phyloP scores from a whole-genome alignment of 2,113 vertebrate species.

The Lepisosteus osseus region DNA sequence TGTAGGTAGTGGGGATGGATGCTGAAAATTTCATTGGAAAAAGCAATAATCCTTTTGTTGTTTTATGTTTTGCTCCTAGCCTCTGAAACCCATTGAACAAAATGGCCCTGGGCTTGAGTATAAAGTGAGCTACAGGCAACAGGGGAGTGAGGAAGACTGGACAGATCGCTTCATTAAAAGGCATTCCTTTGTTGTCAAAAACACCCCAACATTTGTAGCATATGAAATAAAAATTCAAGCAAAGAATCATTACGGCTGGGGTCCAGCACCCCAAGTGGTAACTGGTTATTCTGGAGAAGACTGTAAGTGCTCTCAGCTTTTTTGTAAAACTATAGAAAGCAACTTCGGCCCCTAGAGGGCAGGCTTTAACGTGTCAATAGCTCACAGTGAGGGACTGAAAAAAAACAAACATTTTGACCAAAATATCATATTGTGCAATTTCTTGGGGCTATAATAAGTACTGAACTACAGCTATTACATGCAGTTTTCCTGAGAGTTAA shows the following conservation, averaged over 20 bases:
- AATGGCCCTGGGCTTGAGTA: slow-evolving; percentile 91
- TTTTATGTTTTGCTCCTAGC: slow-evolving; percentile 53
- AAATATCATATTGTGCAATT: too few relatives aligned
- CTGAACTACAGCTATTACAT: too few relatives aligned
- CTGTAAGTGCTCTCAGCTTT: slow-evolving; percentile 65
- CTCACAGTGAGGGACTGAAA: too few relatives aligned
- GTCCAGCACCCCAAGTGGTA: slow-evolving; percentile 75
- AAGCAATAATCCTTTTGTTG: background rate
- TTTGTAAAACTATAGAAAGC: too few relatives aligned
- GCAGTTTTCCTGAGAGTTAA: too few relatives aligned
- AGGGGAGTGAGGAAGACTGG: slow-evolving; percentile 72
- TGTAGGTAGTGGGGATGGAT: too few relatives aligned
- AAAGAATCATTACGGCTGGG: slow-evolving; percentile 77
- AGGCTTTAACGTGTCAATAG: too few relatives aligned
- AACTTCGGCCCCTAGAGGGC: too few relatives aligned
- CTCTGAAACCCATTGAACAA: slow-evolving; percentile 76
- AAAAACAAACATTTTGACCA: too few relatives aligned
- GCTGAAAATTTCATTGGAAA: too few relatives aligned
- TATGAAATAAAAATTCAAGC: slow-evolving; percentile 91
- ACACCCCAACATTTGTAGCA: slow-evolving; percentile 84
- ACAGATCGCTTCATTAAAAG: slow-evolving; percentile 79
- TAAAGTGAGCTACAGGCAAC: slow-evolving; percentile 80
- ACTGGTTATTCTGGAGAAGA: slow-evolving; percentile 88
- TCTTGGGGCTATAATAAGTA: too few relatives aligned
- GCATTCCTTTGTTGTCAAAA: slow-evolving; percentile 75